Evolutionary conservation across 1,140 invertebrate genomes (phyloP).

Genomic region (Drosophila fuyamai): DNA sequence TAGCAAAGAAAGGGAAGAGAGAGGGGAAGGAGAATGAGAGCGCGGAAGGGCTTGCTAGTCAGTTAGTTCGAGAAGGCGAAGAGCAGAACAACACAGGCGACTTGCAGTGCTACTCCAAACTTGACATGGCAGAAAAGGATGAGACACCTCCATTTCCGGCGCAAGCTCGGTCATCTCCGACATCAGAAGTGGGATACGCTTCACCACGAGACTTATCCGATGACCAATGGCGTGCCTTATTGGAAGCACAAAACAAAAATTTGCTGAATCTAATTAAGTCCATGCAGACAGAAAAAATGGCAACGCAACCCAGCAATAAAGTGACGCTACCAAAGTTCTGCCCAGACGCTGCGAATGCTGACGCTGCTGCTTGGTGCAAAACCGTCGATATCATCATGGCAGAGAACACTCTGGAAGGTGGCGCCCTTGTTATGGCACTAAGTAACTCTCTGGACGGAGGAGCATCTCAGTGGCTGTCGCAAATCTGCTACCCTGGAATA

Average conservation of each 20-base stretch:
- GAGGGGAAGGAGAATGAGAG: not conserved
- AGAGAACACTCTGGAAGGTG: conserved; percentile 1
- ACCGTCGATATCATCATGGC: too few relatives aligned
- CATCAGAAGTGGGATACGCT: conserved; percentile 1
- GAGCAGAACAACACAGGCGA: not conserved
- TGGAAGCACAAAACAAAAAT: not conserved
- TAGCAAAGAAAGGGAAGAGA: not conserved
- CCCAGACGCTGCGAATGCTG: not conserved
- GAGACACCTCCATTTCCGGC: too few relatives aligned
- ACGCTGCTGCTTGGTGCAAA: too few relatives aligned
- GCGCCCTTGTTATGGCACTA: not conserved
- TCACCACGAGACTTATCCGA: not conserved
- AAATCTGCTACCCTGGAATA: not conserved
- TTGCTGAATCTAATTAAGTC: not conserved
- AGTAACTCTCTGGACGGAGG: conserved; percentile 2
- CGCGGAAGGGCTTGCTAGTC: too few relatives aligned
- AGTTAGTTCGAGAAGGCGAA: not conserved
- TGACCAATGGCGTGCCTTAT: not conserved
- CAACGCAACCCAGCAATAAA: not conserved
- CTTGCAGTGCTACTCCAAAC: too few relatives aligned
- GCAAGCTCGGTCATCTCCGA: not conserved
- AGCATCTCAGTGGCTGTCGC: conserved; percentile 1
- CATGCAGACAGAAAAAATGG: not conserved
- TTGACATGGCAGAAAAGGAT: too few relatives aligned
- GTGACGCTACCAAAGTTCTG: not conserved